phyloP scores from a whole-genome alignment of 2,113 vertebrate species.

The Pollimyrus isidori region DNA sequence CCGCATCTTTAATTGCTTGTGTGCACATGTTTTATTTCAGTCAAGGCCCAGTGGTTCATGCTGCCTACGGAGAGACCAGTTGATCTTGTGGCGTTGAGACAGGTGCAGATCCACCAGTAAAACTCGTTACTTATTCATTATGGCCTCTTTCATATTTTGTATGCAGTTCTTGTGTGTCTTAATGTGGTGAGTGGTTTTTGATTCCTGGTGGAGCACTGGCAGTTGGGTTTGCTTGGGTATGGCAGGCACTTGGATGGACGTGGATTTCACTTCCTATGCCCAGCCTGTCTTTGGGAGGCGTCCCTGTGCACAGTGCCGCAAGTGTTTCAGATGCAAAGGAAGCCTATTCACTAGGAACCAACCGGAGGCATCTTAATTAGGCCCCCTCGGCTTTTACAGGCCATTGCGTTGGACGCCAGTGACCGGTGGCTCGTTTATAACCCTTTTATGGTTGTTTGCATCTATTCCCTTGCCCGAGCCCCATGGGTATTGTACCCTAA shows the following conservation, averaged over 20 bases:
- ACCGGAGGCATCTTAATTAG: slow-evolving; percentile 24
- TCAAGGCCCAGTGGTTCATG: background rate
- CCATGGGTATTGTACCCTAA: background rate
- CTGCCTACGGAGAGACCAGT: background rate
- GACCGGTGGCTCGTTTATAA: background rate
- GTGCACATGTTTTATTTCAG: background rate
- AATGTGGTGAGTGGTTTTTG: background rate
- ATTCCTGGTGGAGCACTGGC: background rate
- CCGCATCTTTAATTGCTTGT: background rate
- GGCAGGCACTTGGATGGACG: background rate
- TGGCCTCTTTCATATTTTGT: background rate
- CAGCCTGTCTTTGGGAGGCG: background rate
- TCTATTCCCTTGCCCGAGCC: background rate
- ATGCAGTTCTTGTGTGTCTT: background rate
- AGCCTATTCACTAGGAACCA: slow-evolving; percentile 13
- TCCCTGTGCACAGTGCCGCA: slow-evolving; percentile 2
- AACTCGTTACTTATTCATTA: background rate
- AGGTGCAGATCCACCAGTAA: background rate
- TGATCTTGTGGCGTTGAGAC: background rate
- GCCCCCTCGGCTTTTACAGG: background rate
- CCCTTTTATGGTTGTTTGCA: background rate
- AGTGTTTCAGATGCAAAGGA: slow-evolving; percentile 17
- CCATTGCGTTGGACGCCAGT: background rate
- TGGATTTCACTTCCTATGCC: background rate
- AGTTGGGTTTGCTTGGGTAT: background rate